Evolutionary conservation across 1,140 invertebrate species (phyloP).

Genomic region (Drosophila pachea): DNA sequence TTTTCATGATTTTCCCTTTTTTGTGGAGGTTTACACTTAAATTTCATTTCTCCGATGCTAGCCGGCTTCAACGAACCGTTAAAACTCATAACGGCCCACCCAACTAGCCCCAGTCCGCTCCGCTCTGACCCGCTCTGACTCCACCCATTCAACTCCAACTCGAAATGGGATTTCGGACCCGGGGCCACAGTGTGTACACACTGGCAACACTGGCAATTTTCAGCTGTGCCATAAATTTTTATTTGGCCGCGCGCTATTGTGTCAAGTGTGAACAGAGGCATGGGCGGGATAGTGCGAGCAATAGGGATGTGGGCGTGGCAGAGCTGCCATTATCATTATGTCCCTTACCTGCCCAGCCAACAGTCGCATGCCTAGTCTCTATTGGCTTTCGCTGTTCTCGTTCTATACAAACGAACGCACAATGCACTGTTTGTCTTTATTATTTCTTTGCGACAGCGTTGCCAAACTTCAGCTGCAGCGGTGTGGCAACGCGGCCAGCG

Average conservation of each 20-base stretch:
- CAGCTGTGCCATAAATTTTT: constrained; percentile 72
- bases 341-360: constrained; percentile 18
- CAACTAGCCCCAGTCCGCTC: constrained; percentile 11
- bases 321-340: constrained; percentile 66
- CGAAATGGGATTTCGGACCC: constrained; percentile 24
- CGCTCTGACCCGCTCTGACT: too few species aligned
- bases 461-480: constrained; percentile 34
- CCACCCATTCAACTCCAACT: constrained; percentile 8
- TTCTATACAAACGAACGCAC: constrained; percentile 26
- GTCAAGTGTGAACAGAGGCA: constrained; percentile 40
- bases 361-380: background rate
- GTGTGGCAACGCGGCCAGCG: constrained; percentile 26
- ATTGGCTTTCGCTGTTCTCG: constrained; percentile 17
- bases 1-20: constrained; percentile 39
- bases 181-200: constrained; percentile 38
- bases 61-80: constrained; percentile 45
- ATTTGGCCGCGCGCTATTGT: constrained; percentile 70
- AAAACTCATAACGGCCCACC: constrained; percentile 63
- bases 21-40: constrained; percentile 48
- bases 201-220: constrained; percentile 62
- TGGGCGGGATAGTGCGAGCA: constrained; percentile 8
- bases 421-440: constrained; percentile 72
- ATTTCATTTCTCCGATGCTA: constrained; percentile 29
- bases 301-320: background rate
- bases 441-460: constrained; percentile 52